phyloP scores from a whole-genome alignment of 2,888 invertebrate species.

The Eulithis testata region DNA sequence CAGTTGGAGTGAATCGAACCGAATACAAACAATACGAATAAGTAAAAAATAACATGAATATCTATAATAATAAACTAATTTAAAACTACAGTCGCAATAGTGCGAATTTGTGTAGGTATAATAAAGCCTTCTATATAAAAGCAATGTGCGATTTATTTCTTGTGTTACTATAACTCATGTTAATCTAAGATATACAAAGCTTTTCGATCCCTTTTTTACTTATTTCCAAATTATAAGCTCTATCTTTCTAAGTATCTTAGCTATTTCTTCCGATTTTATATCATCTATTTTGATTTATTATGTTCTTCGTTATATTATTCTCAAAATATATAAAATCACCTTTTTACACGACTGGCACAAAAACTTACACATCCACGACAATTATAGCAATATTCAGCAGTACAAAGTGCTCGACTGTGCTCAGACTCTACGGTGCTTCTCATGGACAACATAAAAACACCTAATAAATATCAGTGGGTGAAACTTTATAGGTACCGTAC shows the following conservation, averaged over 20 bases:
- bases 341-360: background rate
- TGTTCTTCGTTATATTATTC: too few species aligned
- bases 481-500: constrained; percentile 85
- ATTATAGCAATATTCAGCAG: constrained; percentile 20
- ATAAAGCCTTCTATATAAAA: constrained; percentile 63
- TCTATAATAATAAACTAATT: constrained; percentile 35
- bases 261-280: too few species aligned
- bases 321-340: too few species aligned
- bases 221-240: background rate
- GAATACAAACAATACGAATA: background rate
- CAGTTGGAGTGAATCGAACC: constrained; percentile 12
- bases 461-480: constrained; percentile 74
- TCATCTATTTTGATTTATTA: too few species aligned
- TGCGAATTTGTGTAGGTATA: constrained; percentile 83
- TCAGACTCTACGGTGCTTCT: constrained; percentile 66
- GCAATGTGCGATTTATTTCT: constrained; percentile 23
- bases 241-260: too few species aligned
- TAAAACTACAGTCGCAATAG: constrained; percentile 53
- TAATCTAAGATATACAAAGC: background rate
- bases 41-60: constrained; percentile 19
- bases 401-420: constrained; percentile 47
- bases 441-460: constrained; percentile 64
- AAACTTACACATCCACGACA: constrained; percentile 21
- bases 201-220: background rate
- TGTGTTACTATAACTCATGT: constrained; percentile 1